Conservation (phyloP, 2,797 vertebrate genomes). For the Fringilla coelebs region DNA sequence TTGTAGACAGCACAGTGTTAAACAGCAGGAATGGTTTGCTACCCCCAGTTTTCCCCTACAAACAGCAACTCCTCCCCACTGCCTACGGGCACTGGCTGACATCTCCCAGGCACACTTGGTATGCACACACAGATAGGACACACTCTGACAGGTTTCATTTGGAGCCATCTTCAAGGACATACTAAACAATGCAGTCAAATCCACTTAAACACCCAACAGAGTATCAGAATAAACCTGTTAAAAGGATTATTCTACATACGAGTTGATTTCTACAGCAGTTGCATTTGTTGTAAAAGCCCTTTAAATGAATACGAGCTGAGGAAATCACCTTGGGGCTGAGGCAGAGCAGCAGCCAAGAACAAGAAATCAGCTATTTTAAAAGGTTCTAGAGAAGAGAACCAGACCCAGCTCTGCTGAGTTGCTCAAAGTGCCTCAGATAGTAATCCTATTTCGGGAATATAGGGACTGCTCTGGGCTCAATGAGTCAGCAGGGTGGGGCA, state of each 20-base stretch:
- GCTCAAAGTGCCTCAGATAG: conserved; percentile 1
- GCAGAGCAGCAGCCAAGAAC: neutral
- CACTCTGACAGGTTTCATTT: neutral
- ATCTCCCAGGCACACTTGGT: neutral
- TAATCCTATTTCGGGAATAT: conserved; percentile 41
- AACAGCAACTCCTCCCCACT: neutral
- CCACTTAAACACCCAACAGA: conserved; percentile 1
- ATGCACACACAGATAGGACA: neutral
- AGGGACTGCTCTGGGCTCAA: conserved; percentile 21
- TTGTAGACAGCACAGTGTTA: neutral
- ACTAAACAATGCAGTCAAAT: conserved; percentile 14
- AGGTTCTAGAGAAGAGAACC: neutral
- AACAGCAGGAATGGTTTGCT: neutral
- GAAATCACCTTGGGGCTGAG: neutral
- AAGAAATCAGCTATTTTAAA: neutral
- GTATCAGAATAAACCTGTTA: conserved; percentile 33
- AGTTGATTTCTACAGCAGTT: neutral
- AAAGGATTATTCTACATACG: conserved; percentile 18
- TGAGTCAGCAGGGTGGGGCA: conserved; percentile 60
- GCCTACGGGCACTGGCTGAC: neutral
- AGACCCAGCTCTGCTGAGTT: neutral
- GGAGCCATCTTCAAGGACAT: conserved; percentile 34
- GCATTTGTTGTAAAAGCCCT: conserved; percentile 18
- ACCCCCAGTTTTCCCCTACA: neutral
- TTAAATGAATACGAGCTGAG: neutral